phyloP scores from a whole-genome alignment of 2,888 invertebrate genomes.

The Dicycla oo region DNA sequence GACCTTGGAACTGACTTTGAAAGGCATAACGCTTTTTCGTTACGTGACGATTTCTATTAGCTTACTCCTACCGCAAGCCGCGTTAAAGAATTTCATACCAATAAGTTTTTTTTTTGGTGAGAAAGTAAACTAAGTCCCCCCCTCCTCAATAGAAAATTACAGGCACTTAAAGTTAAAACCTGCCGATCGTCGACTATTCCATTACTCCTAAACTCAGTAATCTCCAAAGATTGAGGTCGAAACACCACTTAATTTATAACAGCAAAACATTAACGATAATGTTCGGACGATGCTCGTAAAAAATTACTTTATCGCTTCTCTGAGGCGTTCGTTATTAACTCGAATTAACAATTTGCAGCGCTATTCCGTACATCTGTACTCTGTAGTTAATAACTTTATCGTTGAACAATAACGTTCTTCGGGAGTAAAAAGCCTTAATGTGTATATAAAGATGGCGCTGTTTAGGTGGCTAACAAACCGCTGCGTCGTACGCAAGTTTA shows the following conservation, averaged over 20 bases:
- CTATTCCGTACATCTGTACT: slow-evolving; percentile 78
- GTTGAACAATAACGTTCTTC: slow-evolving; percentile 77
- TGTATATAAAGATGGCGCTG: slow-evolving; percentile 66
- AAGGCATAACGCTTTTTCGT: too few species aligned
- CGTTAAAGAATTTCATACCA: not conserved
- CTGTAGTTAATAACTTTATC: slow-evolving; percentile 80
- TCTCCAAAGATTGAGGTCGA: slow-evolving; percentile 69
- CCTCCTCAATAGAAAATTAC: slow-evolving; percentile 30
- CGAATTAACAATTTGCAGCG: slow-evolving; percentile 85
- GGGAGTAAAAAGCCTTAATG: slow-evolving; percentile 66
- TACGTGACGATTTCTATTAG: too few species aligned
- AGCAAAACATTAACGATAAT: slow-evolving; percentile 84
- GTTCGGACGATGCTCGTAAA: slow-evolving; percentile 80
- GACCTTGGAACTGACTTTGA: too few species aligned
- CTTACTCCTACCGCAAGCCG: too few species aligned
- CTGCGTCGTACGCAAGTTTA: slow-evolving; percentile 75
- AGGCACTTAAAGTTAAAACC: slow-evolving; percentile 52
- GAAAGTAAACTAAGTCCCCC: not conserved
- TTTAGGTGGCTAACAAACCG: slow-evolving; percentile 83
- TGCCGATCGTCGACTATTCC: slow-evolving; percentile 55
- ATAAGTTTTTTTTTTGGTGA: not conserved
- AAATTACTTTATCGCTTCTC: slow-evolving; percentile 81
- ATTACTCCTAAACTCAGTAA: slow-evolving; percentile 64
- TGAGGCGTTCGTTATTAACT: slow-evolving; percentile 84
- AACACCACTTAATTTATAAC: slow-evolving; percentile 83